Percentiles rank a stretch among this genome's conserved stretches.
phyloP scores from a whole-genome alignment of 1,140 invertebrate species.

The Zaprionus davidi region DNA sequence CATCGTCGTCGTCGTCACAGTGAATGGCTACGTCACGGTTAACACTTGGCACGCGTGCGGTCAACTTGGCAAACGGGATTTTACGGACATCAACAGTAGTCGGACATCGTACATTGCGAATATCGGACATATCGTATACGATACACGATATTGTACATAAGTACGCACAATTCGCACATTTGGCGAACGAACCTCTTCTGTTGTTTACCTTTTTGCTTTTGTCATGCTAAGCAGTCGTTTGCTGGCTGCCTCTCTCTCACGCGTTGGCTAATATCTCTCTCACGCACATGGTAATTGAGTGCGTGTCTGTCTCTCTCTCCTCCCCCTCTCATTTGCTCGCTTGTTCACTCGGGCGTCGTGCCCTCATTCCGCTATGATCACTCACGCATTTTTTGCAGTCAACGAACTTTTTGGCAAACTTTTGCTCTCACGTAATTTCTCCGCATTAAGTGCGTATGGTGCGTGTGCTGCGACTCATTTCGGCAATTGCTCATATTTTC shows the following conservation, averaged over 20 bases:
- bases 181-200: constrained; percentile 59
- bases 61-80: constrained; percentile 9
- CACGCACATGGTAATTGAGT: constrained; percentile 53
- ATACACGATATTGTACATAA: background rate
- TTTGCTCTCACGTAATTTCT: background rate
- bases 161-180: constrained; percentile 55
- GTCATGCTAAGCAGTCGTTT: constrained; percentile 5
- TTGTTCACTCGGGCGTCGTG: constrained; percentile 11
- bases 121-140: background rate
- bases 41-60: constrained; percentile 31
- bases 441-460: constrained; percentile 48
- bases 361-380: constrained; percentile 34
- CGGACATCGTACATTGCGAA: constrained; percentile 13
- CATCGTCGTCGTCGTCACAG: constrained; percentile 22
- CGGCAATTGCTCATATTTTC: constrained; percentile 39
- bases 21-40: constrained; percentile 49
- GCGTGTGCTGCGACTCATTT: constrained; percentile 58
- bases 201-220: constrained; percentile 67
- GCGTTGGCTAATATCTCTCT: constrained; percentile 1
- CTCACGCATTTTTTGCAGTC: constrained; percentile 66
- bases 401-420: constrained; percentile 69
- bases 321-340: background rate
- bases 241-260: background rate
- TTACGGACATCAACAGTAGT: background rate
- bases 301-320: constrained; percentile 15